phyloP scores from a whole-genome alignment of 2,888 invertebrate genomes.

The Caenorhabditis macrosperma region DNA sequence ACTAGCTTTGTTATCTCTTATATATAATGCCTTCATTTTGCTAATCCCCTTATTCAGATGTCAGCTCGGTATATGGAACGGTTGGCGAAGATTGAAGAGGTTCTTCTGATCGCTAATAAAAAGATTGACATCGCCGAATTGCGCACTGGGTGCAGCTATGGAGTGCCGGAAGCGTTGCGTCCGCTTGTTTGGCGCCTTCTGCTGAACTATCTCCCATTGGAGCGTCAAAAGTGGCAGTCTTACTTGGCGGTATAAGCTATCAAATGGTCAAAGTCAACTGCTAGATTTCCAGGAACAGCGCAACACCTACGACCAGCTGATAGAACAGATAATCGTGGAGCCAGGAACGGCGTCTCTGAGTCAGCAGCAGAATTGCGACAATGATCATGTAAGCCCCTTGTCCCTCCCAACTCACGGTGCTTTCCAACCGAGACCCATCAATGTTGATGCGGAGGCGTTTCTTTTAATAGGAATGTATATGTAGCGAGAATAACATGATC shows the following conservation, averaged over 20 bases:
- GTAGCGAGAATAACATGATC: neutral
- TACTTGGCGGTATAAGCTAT: slow-evolving; percentile 48
- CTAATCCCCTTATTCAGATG: slow-evolving; percentile 22
- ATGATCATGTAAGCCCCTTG: slow-evolving; percentile 71
- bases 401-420: no score
- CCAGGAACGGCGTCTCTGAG: slow-evolving; percentile 47
- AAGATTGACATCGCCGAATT: slow-evolving; percentile 69
- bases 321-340: slow-evolving; percentile 72
- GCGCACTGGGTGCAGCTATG: slow-evolving; percentile 69
- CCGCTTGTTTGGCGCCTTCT: slow-evolving; percentile 79
- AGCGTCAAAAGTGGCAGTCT: slow-evolving; percentile 71
- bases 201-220: slow-evolving; percentile 74
- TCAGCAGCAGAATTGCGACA: slow-evolving; percentile 19
- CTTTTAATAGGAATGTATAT: no score
- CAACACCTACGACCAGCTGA: slow-evolving; percentile 51
- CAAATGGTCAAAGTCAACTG: neutral
- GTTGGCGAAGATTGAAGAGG: slow-evolving; percentile 71
- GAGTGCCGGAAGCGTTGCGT: slow-evolving; percentile 75
- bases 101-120: slow-evolving; percentile 73
- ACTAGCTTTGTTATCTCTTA: slow-evolving; percentile 35
- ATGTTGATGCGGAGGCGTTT: no score
- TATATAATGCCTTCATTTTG: neutral
- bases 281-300: slow-evolving; percentile 57
- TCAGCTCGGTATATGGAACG: slow-evolving; percentile 50
- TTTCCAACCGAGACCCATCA: no score